Evolutionary conservation across 2,797 vertebrate genomes (phyloP).

Genomic region (Tarsius wallacei): DNA sequence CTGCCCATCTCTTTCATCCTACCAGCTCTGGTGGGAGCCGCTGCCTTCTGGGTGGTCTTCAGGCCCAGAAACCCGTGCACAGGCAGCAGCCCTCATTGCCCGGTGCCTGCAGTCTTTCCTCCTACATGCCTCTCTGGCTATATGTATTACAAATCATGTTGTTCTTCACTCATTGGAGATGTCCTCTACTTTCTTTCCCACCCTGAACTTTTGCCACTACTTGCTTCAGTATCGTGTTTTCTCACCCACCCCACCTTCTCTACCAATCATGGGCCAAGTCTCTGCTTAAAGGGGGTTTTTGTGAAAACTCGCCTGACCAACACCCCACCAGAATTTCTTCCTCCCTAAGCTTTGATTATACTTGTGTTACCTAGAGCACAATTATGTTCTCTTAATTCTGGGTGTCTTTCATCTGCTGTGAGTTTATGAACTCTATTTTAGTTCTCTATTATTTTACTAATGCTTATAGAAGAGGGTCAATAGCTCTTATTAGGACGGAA

Average conservation of each 20-base stretch:
- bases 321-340: not conserved
- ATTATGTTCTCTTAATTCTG: not conserved
- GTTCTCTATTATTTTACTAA: not conserved
- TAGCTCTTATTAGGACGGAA: not conserved
- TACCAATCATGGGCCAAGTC: not conserved
- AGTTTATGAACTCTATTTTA: not conserved
- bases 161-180: not conserved
- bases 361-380: not conserved
- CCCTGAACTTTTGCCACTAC: not conserved
- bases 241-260: not conserved
- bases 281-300: not conserved
- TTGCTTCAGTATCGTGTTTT: not conserved
- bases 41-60: not conserved
- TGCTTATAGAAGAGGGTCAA: not conserved
- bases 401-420: not conserved
- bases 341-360: not conserved
- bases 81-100: not conserved
- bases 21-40: not conserved
- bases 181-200: not conserved
- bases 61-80: not conserved
- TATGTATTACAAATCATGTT: not conserved
- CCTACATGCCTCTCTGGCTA: accelerated
- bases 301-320: not conserved
- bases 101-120: not conserved
- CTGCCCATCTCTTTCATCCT: not conserved